These are phyloP conservation scores for Antennarius maculatus DNA, from an alignment of 2,797 vertebrate species.

Conservation along the genomic window DNA sequence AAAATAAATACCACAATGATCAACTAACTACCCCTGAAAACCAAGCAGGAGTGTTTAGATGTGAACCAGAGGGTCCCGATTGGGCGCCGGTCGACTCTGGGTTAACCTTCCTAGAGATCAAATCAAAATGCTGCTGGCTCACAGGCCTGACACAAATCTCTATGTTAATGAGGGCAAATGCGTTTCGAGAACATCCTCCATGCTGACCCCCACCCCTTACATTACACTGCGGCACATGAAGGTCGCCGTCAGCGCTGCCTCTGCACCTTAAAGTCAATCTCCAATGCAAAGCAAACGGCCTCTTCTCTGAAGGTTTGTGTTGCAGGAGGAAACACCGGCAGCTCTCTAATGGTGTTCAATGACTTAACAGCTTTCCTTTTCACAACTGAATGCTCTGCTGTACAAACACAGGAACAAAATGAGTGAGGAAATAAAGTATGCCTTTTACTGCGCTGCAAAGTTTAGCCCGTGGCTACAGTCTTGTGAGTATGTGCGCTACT, in stretches of 20 bases:
- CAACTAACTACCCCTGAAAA: no score
- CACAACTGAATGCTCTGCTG: slow-evolving; percentile 39
- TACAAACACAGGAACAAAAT: slow-evolving; percentile 30
- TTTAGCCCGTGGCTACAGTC: slow-evolving; percentile 35
- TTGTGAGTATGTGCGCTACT: slow-evolving; percentile 22
- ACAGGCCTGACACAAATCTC: slow-evolving; percentile 4
- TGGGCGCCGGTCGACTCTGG: not conserved
- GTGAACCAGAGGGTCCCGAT: no score
- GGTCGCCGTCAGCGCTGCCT: slow-evolving; percentile 19
- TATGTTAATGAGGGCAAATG: slow-evolving; percentile 20
- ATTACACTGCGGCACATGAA: slow-evolving; percentile 9
- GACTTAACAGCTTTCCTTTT: slow-evolving; percentile 50
- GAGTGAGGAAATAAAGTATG: slow-evolving; percentile 48
- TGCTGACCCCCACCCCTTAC: not conserved
- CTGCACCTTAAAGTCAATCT: not conserved
- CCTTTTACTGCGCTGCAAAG: slow-evolving; percentile 43
- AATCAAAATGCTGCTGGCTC: slow-evolving; percentile 22
- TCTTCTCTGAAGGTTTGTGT: slow-evolving; percentile 2
- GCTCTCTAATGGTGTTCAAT: slow-evolving; percentile 40
- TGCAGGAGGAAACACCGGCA: slow-evolving; percentile 4
- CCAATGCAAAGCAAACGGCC: slow-evolving; percentile 5
- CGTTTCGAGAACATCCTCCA: not conserved
- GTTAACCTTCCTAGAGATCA: not conserved
- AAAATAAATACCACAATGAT: no score
- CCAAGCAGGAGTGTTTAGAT: no score